phyloP scores from a whole-genome alignment of 2,797 vertebrate genomes.

The Molossus molossus region DNA sequence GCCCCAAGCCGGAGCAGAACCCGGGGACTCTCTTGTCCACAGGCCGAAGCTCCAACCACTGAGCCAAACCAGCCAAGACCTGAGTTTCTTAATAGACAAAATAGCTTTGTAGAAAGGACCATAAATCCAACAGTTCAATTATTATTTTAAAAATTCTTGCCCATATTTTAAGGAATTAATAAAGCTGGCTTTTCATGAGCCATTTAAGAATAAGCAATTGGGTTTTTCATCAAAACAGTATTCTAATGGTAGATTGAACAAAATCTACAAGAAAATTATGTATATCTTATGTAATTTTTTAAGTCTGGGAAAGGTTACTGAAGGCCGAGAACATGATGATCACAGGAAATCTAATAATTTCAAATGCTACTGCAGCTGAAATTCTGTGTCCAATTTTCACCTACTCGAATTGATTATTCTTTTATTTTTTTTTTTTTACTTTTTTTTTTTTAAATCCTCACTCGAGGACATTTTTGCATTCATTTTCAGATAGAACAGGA shows the following conservation, averaged over 20 bases:
- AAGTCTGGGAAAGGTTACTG: constrained; percentile 49
- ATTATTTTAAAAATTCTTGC: constrained; percentile 63
- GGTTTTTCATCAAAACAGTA: background rate
- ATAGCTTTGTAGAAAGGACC: constrained; percentile 18
- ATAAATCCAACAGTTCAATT: constrained; percentile 41
- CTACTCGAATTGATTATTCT: constrained; percentile 34
- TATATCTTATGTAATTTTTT: constrained; percentile 53
- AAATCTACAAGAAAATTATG: constrained; percentile 48
- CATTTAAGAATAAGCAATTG: constrained; percentile 2
- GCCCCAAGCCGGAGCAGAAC: too few relatives aligned
- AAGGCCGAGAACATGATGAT: constrained; percentile 27
- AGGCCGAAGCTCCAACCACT: too few relatives aligned
- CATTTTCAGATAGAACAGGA: too few relatives aligned
- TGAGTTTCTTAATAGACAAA: constrained; percentile 8
- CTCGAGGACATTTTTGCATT: too few relatives aligned
- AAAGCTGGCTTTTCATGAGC: constrained; percentile 54
- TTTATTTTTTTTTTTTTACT: background rate
- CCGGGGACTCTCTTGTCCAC: too few relatives aligned
- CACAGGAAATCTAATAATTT: constrained; percentile 60
- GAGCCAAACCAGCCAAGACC: too few relatives aligned
- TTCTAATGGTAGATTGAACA: background rate
- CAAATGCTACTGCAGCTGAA: constrained; percentile 2
- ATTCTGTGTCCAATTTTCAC: constrained; percentile 57
- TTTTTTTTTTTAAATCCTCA: too few relatives aligned
- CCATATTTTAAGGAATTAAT: constrained; percentile 64